These are phyloP conservation scores for Perca flavescens DNA, from an alignment of 2,113 vertebrate genomes.

Conservation along the genomic window DNA sequence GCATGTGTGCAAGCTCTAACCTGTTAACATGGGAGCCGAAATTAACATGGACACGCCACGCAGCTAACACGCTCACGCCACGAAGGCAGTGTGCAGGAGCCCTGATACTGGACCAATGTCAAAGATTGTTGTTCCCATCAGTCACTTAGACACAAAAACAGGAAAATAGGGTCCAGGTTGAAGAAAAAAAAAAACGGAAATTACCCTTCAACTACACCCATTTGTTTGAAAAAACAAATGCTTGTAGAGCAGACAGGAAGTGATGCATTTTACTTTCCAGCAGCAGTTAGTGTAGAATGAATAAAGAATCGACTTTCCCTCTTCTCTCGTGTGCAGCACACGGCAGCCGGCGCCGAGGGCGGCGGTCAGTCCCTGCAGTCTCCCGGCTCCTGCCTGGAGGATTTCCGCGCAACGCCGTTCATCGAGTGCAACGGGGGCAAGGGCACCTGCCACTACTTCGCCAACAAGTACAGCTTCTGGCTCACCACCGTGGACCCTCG, in stretches of 20 bases:
- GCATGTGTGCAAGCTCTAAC: too few relatives aligned
- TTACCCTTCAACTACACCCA: too few relatives aligned
- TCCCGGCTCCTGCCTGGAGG: slow-evolving; percentile 95
- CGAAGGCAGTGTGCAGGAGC: too few relatives aligned
- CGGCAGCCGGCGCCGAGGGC: slow-evolving; percentile 90
- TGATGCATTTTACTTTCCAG: not conserved
- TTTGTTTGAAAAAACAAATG: not conserved
- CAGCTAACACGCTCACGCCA: too few relatives aligned
- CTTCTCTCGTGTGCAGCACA: slow-evolving; percentile 86
- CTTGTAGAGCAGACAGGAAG: not conserved
- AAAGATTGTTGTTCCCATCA: too few relatives aligned
- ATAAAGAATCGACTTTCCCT: not conserved
- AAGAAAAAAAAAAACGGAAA: too few relatives aligned
- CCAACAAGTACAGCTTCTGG: slow-evolving; percentile 99
- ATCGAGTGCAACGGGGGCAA: slow-evolving; percentile 94
- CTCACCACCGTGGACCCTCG: slow-evolving; percentile 88
- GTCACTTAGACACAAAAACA: too few relatives aligned
- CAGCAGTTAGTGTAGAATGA: not conserved
- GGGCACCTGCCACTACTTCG: slow-evolving; percentile 96
- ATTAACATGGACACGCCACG: too few relatives aligned
- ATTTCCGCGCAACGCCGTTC: slow-evolving; percentile 95
- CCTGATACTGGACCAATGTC: too few relatives aligned
- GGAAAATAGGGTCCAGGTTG: too few relatives aligned
- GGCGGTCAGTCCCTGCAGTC: slow-evolving; percentile 96
- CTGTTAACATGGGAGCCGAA: too few relatives aligned